Evolutionary conservation across 1,140 invertebrate genomes (phyloP), one percentile per base, ranked within the genome.

Genomic region (Aphelinus certus): DNA sequence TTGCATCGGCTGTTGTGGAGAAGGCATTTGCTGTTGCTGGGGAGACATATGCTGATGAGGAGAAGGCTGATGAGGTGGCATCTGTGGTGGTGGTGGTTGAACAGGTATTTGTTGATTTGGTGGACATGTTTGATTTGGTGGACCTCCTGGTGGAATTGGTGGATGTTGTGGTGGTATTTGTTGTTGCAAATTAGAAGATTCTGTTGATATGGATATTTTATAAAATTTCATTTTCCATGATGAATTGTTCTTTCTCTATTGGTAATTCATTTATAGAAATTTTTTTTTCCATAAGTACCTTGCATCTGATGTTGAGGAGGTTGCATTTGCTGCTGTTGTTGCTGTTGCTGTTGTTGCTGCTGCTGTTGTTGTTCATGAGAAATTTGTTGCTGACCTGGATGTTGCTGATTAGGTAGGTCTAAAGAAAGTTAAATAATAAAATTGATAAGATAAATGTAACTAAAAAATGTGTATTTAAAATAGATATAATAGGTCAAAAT

Each of bases 221-320:
- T 26, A 26, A 26, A 26, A 26, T 26, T 26, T 26, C 26, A 26
- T 26, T 26, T 26, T 26, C 26, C 26, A 26, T 26, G 26, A 26
- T 26, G 26, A 26, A 26, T 26, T 26, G 26, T 26, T 26, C 26
- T 26, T 26, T 26, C 26, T 26, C 26, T 26, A 26, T 26, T 26
- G 26, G 26, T 26, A 26, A 26, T 26, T 26, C 26, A 26, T 26
- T 26, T 26, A 26, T 26, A 26, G 26, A 26, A 26, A 0, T 26
- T 26, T 26, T 26, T 26, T 26, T 26, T 26, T 26, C 26, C 26
- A 26, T 26, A 26, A 26, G 26, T 26, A 26, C 26, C 42, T 60
- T 60, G 58, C 58, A 60, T 60, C 4, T 78, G 80, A 7, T 81
- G 81, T 57, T 81, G 81, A 69, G 80, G 75, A 55, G 81, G 79